These are phyloP conservation scores for Hirtodrosophila cameraria DNA, from an alignment of 2,888 invertebrate species.

Conservation along the genomic window DNA sequence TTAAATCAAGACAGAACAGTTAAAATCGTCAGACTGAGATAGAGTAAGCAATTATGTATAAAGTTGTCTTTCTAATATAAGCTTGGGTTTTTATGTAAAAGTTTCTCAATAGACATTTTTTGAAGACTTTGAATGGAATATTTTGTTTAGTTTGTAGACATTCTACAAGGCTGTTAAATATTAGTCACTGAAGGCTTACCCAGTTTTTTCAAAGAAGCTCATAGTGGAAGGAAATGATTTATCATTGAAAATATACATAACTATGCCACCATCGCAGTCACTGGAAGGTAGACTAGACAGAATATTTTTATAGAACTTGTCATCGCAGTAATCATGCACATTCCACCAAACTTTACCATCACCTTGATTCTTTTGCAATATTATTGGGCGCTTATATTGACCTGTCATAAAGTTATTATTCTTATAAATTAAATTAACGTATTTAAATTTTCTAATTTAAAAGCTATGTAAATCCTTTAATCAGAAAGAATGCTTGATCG, in stretches of 20 bases:
- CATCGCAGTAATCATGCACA: conserved; percentile 86
- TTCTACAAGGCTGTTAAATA: too few relatives aligned
- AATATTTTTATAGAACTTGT: conserved; percentile 71
- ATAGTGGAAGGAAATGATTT: conserved; percentile 95
- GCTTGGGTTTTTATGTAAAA: too few relatives aligned
- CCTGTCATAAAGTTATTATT: conserved; percentile 19
- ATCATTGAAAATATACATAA: conserved; percentile 96
- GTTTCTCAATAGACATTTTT: too few relatives aligned
- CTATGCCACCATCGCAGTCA: conserved; percentile 74
- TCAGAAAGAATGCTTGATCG: too few relatives aligned
- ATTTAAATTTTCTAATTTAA: not conserved
- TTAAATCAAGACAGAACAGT: too few relatives aligned
- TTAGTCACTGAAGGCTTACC: conserved; percentile 86
- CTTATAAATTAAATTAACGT: too few relatives aligned
- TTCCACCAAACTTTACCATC: conserved; percentile 86
- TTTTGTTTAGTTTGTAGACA: too few relatives aligned
- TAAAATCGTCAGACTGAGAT: too few relatives aligned
- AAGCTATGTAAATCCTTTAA: not conserved
- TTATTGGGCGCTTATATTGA: conserved; percentile 45
- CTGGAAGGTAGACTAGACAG: conserved; percentile 40
- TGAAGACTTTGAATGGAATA: too few relatives aligned
- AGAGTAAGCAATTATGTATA: too few relatives aligned
- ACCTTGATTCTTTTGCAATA: conserved; percentile 33
- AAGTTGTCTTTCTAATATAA: too few relatives aligned
- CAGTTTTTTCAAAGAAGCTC: conserved; percentile 94